Evolutionary conservation across 2,797 vertebrate species (phyloP).

Genomic region (Falco naumanni): DNA sequence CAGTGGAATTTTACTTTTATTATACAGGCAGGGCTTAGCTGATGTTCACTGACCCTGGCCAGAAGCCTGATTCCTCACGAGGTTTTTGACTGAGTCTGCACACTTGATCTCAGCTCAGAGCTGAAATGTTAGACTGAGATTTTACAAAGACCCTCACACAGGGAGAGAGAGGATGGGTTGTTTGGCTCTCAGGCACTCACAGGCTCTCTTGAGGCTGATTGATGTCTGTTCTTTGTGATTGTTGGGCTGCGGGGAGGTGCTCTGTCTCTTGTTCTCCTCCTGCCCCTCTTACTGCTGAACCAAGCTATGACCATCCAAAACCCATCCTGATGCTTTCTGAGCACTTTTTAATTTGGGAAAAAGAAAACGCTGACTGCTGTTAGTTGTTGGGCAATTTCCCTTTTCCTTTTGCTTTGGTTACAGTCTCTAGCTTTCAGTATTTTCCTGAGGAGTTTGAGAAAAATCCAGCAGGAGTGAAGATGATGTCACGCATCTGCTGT

Average conservation of each 20-base stretch:
- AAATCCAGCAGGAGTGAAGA: background rate
- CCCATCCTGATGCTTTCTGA: background rate
- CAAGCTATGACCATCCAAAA: background rate
- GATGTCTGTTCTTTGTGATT: background rate
- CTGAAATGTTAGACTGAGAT: background rate
- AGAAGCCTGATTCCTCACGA: background rate
- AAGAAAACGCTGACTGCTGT: background rate
- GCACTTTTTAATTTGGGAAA: background rate
- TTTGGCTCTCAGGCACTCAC: background rate
- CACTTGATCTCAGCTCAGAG: background rate
- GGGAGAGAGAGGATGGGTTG: background rate
- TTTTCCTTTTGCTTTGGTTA: slow-evolving; percentile 49
- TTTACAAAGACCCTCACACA: background rate
- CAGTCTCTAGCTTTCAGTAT: slow-evolving; percentile 9
- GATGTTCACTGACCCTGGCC: background rate
- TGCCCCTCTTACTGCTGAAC: background rate
- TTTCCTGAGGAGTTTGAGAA: background rate
- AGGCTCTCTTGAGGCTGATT: background rate
- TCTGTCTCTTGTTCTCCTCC: background rate
- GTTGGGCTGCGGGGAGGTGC: background rate
- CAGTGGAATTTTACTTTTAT: background rate
- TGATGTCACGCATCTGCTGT: background rate
- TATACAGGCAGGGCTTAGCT: background rate
- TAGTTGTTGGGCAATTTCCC: background rate
- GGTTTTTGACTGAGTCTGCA: background rate